Conservation (phyloP, 2,113 vertebrate species). For the Puntigrus tetrazona region DNA sequence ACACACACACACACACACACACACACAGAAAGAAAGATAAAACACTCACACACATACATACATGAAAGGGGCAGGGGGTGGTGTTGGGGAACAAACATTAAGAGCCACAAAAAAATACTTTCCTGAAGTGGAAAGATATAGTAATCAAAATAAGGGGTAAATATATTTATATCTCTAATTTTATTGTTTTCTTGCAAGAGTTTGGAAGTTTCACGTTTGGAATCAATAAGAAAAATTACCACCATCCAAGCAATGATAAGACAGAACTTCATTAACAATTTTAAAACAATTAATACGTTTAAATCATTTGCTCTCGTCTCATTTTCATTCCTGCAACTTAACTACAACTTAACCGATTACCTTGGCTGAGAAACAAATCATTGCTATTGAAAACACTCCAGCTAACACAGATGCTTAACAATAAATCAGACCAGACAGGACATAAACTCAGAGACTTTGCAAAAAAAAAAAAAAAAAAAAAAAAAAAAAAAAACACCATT, state of each 20-base stretch:
- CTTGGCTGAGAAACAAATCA: background rate
- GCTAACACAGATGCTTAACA: background rate
- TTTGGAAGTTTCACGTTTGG: background rate
- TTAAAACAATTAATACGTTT: background rate
- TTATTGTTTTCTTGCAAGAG: background rate
- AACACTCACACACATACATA: constrained; percentile 22
- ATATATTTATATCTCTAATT: constrained; percentile 41
- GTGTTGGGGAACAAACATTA: background rate
- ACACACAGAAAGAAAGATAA: background rate
- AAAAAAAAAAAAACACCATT: background rate
- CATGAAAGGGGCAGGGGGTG: no score
- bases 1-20: background rate
- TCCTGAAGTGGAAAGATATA: constrained; percentile 54
- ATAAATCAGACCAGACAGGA: background rate
- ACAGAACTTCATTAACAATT: background rate
- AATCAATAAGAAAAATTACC: background rate
- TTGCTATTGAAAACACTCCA: background rate
- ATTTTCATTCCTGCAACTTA: background rate
- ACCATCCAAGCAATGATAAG: background rate
- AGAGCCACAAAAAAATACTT: constrained; percentile 30
- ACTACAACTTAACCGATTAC: background rate
- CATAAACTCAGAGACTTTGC: background rate
- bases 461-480: background rate
- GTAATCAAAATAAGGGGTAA: constrained; percentile 52
- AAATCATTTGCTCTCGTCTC: background rate